Conservation (phyloP, 1,140 invertebrate species). For the Branchinecta lynchi region DNA sequence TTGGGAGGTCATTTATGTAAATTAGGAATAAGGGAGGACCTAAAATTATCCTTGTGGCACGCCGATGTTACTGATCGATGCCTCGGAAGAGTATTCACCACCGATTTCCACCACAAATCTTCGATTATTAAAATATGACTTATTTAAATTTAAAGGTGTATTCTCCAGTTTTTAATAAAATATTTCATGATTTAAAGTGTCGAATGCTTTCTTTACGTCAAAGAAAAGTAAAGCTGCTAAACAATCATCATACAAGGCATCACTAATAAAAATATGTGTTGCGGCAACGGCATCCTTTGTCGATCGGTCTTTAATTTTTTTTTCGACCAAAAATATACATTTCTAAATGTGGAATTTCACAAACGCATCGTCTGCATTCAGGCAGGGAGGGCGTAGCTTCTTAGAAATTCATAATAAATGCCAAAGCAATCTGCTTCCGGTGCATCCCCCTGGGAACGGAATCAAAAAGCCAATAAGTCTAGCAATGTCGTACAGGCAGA, state of each 20-base stretch:
- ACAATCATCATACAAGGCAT: neutral
- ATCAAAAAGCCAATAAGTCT: too few species aligned
- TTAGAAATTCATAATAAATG: too few species aligned
- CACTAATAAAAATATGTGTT: neutral
- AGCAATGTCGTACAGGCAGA: too few species aligned
- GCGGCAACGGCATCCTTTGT: neutral
- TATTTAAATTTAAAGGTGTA: neutral
- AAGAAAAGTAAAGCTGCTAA: neutral
- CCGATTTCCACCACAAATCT: neutral
- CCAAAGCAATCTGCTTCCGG: too few species aligned
- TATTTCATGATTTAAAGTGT: neutral
- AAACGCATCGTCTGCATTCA: too few species aligned
- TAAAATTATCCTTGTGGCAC: neutral
- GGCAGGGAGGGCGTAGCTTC: too few species aligned
- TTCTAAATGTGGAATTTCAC: too few species aligned
- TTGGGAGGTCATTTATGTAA: neutral
- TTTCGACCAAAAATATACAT: too few species aligned
- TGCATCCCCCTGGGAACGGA: too few species aligned
- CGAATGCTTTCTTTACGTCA: neutral
- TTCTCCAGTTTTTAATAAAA: neutral
- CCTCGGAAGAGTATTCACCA: neutral
- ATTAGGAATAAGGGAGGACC: neutral
- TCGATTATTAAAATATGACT: neutral
- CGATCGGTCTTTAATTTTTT: neutral
- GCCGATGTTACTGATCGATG: neutral